Conservation (phyloP, 2,113 vertebrate genomes). For the Lota lota region DNA sequence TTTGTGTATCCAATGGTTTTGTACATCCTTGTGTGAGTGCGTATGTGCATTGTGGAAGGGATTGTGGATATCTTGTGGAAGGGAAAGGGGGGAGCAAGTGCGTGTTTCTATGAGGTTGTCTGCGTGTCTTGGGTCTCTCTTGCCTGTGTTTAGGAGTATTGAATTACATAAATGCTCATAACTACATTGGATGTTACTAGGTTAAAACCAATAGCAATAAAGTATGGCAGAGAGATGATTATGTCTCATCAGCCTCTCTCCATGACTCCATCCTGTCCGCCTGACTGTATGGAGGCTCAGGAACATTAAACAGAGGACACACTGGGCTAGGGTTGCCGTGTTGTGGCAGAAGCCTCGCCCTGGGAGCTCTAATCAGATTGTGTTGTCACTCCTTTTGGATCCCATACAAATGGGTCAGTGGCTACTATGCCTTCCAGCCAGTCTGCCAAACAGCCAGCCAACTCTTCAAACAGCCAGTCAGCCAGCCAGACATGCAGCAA, state of each 20-base stretch:
- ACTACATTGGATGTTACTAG: too few species aligned
- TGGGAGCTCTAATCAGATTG: constrained; percentile 62
- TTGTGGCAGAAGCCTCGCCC: background rate
- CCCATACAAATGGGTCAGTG: constrained; percentile 67
- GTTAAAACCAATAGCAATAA: too few species aligned
- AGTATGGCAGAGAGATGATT: too few species aligned
- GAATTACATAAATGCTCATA: too few species aligned
- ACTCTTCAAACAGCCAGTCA: background rate
- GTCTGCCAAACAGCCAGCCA: background rate
- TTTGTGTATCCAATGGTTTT: constrained; percentile 21
- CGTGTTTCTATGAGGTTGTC: too few species aligned
- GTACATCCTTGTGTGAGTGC: constrained; percentile 5
- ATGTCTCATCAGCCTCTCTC: background rate
- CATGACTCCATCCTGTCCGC: background rate
- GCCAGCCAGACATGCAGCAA: background rate
- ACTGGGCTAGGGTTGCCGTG: background rate
- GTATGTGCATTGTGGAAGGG: background rate
- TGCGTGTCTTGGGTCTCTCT: too few species aligned
- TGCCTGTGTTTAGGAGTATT: too few species aligned
- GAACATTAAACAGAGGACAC: too few species aligned
- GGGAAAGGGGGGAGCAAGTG: too few species aligned
- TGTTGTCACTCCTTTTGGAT: constrained; percentile 64
- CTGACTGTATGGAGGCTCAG: too few species aligned
- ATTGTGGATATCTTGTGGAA: too few species aligned
- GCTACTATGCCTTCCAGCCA: constrained; percentile 52